These are phyloP conservation scores for Pachycephus smyrnensis DNA, from an alignment of 2,888 invertebrate species.

Conservation along the genomic window DNA sequence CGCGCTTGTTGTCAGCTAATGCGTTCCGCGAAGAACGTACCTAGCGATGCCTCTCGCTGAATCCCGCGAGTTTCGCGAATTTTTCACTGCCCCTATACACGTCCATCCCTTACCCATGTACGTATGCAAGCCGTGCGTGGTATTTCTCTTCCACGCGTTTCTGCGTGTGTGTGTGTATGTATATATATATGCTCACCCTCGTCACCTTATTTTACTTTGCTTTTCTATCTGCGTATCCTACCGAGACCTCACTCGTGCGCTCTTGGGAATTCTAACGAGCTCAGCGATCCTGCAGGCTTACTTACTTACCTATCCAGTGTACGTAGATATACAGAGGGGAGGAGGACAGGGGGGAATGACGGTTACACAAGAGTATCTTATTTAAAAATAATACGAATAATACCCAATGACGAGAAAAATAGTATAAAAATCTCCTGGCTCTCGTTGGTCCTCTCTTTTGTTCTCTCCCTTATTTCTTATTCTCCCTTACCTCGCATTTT, in stretches of 20 bases:
- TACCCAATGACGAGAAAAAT: background rate
- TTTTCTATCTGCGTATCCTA: background rate
- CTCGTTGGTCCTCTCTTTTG: background rate
- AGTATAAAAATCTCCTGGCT: background rate
- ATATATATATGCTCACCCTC: background rate
- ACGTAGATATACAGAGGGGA: background rate
- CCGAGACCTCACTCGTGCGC: background rate
- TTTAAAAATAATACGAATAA: background rate
- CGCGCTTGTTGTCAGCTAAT: slow-evolving; percentile 13
- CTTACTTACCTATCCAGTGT: background rate
- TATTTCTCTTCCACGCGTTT: background rate
- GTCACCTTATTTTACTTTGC: background rate
- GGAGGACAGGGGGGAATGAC: too few relatives aligned
- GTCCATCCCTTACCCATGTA: background rate
- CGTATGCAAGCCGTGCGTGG: background rate
- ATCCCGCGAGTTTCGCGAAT: background rate
- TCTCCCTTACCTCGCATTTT: background rate
- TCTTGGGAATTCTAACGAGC: background rate
- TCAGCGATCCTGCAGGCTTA: background rate
- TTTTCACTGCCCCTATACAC: background rate
- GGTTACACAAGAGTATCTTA: background rate
- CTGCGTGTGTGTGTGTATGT: background rate
- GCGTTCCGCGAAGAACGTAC: slow-evolving; percentile 22
- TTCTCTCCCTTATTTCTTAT: background rate
- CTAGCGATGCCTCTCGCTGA: slow-evolving; percentile 6